Evolutionary conservation across 2,797 vertebrate species (phyloP).

Genomic region (Lateolabrax maculatus): DNA sequence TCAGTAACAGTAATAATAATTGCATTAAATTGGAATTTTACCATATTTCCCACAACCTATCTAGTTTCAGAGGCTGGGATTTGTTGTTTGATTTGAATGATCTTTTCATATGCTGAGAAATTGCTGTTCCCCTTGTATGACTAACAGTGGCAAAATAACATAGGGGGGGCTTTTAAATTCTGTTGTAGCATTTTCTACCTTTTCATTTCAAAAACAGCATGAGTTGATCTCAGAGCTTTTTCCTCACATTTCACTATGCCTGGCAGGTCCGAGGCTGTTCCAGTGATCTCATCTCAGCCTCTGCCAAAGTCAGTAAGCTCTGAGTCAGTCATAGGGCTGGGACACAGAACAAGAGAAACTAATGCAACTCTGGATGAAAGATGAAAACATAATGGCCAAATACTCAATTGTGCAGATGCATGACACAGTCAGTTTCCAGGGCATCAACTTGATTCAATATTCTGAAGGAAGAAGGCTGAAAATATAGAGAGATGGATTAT

Average conservation of each 20-base stretch:
- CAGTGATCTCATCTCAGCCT: constrained; percentile 63
- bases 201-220: background rate
- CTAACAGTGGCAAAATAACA: background rate
- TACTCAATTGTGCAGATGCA: background rate
- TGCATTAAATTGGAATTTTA: background rate
- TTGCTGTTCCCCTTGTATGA: background rate
- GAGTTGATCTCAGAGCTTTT: constrained; percentile 1
- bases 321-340: constrained; percentile 28
- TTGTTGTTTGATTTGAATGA: background rate
- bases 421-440: background rate
- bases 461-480: background rate
- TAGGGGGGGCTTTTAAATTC: background rate
- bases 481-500: background rate
- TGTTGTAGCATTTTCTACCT: background rate
- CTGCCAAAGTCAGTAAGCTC: constrained; percentile 44
- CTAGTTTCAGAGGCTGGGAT: background rate
- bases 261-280: constrained; percentile 56
- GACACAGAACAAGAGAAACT: constrained; percentile 28
- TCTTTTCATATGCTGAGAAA: background rate
- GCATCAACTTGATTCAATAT: background rate
- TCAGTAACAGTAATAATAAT: background rate
- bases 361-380: background rate
- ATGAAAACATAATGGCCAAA: background rate
- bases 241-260: constrained; percentile 19
- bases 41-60: no score